Conservation (phyloP, 1,140 invertebrate species). For the Stegodyphus dumicola region DNA sequence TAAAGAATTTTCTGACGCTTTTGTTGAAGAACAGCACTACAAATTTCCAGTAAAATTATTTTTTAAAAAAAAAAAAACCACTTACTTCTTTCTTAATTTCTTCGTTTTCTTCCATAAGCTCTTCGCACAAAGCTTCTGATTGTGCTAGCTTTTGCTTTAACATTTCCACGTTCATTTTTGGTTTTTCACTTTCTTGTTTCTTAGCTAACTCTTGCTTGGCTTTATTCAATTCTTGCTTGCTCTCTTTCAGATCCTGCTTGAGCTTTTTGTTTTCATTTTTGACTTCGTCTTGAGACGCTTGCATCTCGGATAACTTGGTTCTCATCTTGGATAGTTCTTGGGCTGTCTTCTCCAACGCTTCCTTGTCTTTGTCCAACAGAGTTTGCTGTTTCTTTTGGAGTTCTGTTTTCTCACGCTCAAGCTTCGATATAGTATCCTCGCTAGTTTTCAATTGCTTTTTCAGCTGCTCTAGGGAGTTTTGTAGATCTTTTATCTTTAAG, state of each 20-base stretch:
- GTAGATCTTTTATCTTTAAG: constrained; percentile 63
- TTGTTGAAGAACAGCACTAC: too few relatives aligned
- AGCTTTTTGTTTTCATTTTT: constrained; percentile 84
- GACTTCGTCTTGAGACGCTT: constrained; percentile 81
- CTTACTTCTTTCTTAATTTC: constrained; percentile 88
- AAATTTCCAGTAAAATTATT: too few relatives aligned
- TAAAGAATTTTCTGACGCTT: too few relatives aligned
- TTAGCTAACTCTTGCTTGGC: constrained; percentile 71
- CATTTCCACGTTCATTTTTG: constrained; percentile 63
- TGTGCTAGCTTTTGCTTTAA: constrained; percentile 78
- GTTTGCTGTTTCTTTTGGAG: constrained; percentile 72
- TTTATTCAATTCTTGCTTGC: constrained; percentile 76
- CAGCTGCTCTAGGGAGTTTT: constrained; percentile 52
- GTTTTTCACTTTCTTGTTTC: constrained; percentile 81
- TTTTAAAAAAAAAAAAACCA: not conserved
- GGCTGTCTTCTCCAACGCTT: constrained; percentile 63
- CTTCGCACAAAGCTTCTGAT: constrained; percentile 89
- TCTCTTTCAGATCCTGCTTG: constrained; percentile 76
- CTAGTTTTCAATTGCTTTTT: constrained; percentile 62
- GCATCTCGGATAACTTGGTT: constrained; percentile 85
- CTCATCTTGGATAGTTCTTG: constrained; percentile 75
- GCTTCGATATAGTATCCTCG: constrained; percentile 68
- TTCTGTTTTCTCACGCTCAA: constrained; percentile 88
- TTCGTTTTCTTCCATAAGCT: constrained; percentile 96
- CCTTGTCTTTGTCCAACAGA: constrained; percentile 63